Evolutionary conservation across 2,797 vertebrate genomes (phyloP).

Genomic region (Pipistrellus pipistrellus): DNA sequence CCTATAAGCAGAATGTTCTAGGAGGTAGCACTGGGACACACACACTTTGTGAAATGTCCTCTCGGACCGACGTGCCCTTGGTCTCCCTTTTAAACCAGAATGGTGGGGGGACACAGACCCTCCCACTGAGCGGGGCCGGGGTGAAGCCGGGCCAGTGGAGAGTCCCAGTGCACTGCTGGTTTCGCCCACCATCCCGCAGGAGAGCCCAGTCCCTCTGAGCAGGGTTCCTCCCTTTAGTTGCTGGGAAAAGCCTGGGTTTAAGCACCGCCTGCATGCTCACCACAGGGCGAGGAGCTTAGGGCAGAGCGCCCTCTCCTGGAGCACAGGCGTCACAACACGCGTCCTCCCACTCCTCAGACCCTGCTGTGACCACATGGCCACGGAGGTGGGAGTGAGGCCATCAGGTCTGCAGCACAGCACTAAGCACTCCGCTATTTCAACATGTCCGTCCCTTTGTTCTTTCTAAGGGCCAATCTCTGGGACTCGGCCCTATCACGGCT

Average conservation of each 20-base stretch:
- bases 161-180: not conserved
- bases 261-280: not conserved
- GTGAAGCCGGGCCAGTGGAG: not conserved
- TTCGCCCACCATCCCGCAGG: not conserved
- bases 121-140: not conserved
- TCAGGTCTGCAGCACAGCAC: not conserved
- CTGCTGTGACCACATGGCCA: not conserved
- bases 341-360: not conserved
- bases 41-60: not conserved
- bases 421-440: not conserved
- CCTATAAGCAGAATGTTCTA: not conserved
- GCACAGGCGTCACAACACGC: not conserved
- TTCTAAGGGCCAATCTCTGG: not conserved
- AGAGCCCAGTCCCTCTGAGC: not conserved
- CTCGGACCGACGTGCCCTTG: not conserved
- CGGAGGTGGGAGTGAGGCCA: not conserved
- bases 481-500: not conserved
- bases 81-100: conserved; percentile 29
- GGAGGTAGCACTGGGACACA: not conserved
- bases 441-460: not conserved
- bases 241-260: not conserved
- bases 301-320: conserved; percentile 83
- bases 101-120: not conserved
- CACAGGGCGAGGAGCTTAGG: not conserved
- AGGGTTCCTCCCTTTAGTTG: not conserved